Base-by-base conservation (phyloP, 2,113 vertebrate species). In the Piaya cayana region DNA sequence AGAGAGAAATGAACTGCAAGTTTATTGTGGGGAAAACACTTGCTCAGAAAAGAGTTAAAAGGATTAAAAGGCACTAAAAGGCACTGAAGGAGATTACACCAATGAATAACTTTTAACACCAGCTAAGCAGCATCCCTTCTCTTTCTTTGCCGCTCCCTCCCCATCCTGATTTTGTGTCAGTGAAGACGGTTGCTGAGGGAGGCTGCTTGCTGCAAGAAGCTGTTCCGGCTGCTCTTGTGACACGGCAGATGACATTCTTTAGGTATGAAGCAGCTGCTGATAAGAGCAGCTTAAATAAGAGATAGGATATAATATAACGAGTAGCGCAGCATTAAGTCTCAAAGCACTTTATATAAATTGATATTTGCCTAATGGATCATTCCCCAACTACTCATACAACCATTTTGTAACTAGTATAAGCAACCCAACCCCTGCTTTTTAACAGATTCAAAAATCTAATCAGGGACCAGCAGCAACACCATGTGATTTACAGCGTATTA, bases 71-170 rank as follows among this genome's bases (percentile, higher is more conserved):
- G 18, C 53, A 47, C 30, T 82, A 79, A 94, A 91, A 83, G 25
- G 11, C 21, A 58, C 12, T 32, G 52, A 88, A 83, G 20, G 11
- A 68, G 34, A 55, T 85, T 34, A 68, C 37, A 9, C 59, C 82
- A 92, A 95, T 79, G 22, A 90, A 90, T 19, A n/a, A 34, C 11
- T 91, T 91, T 86, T 80, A 88, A 88, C 18, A 88, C 8, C 8
- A 62, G 22, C 22, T 84, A 68, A 92, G 60, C 26, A 69, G 25
- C 30, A 37, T 23, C 32, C 42, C 70, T 67, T 55, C 25, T 67
- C 26, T 86, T 45, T 81, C 63, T 65, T 67, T 79, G 30, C 4
- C 23, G 86, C 16, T 78, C 30, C 17, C 9, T 90, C 16, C 3
- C 12, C 47, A 62, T 7, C 12, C 14, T 42, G 13, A 7, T 34